phyloP scores from a whole-genome alignment of 2,888 invertebrate species.

The Diarsia rubi region DNA sequence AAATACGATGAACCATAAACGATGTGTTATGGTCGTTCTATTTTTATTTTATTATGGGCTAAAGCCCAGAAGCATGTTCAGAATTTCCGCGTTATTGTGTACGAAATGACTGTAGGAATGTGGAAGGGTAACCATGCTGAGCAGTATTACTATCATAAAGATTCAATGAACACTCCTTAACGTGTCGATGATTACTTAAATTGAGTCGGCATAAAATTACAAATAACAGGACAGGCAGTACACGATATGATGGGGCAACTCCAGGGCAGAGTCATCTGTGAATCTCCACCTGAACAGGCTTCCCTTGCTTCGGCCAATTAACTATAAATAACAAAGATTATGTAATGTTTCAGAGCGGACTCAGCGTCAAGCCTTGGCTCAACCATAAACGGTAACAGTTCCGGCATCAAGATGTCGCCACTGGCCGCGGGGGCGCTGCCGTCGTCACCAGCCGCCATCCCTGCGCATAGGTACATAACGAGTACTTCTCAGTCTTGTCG shows the following conservation, averaged over 20 bases:
- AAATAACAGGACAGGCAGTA: too few species aligned
- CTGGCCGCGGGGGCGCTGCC: slow-evolving; percentile 76
- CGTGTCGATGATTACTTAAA: too few species aligned
- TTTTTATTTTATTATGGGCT: neutral
- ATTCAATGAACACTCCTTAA: too few species aligned
- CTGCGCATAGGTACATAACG: slow-evolving; percentile 82
- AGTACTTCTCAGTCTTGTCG: slow-evolving; percentile 61
- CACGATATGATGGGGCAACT: too few species aligned
- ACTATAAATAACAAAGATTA: neutral
- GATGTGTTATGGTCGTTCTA: neutral
- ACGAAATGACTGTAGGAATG: neutral
- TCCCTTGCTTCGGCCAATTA: neutral
- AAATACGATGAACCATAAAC: neutral
- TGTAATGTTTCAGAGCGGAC: slow-evolving; percentile 83
- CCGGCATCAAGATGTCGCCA: slow-evolving; percentile 89
- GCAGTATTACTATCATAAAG: too few species aligned
- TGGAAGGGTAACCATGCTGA: neutral
- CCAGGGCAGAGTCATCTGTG: too few species aligned
- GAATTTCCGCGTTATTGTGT: neutral
- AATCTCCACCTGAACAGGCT: too few species aligned
- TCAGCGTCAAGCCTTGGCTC: slow-evolving; percentile 91
- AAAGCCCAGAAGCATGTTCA: neutral
- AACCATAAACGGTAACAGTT: slow-evolving; percentile 91
- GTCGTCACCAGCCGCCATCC: slow-evolving; percentile 73
- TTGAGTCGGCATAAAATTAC: too few species aligned